Percentiles rank a stretch among this genome's conserved stretches.
Evolutionary conservation across 2,797 vertebrate species (phyloP).

Genomic region (Sternarchorhynchus goeldii): DNA sequence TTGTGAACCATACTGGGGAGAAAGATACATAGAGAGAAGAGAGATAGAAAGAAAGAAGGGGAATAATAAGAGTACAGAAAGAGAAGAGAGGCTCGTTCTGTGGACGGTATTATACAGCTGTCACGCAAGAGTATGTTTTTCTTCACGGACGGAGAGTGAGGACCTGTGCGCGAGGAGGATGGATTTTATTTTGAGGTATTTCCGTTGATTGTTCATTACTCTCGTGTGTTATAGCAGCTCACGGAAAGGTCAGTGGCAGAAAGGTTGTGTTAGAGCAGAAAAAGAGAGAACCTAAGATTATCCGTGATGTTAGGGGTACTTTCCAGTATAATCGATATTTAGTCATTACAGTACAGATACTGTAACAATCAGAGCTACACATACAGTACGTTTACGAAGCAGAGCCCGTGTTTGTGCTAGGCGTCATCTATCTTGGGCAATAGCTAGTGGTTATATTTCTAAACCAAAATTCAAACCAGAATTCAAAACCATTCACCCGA

Average conservation of each 20-base stretch:
- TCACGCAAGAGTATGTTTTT: conserved; percentile 81
- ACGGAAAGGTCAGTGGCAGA: conserved; percentile 87
- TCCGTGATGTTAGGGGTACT: not conserved
- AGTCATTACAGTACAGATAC: conserved; percentile 10
- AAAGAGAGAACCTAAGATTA: conserved; percentile 44
- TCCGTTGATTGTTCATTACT: conserved; percentile 98
- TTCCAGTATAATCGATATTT: conserved; percentile 6
- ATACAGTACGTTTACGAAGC: conserved; percentile 8
- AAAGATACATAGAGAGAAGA: not conserved
- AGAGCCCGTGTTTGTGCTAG: not conserved
- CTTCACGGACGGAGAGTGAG: conserved; percentile 71
- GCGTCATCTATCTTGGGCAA: not conserved
- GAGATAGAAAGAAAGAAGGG: conserved; percentile 21
- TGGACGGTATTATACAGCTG: conserved; percentile 73
- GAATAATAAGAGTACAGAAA: conserved; percentile 39
- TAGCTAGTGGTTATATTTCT: not conserved
- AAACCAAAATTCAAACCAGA: not conserved
- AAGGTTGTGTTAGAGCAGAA: conserved; percentile 44
- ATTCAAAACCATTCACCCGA: not conserved
- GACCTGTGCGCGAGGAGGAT: conserved; percentile 85
- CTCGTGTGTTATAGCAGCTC: conserved; percentile 89
- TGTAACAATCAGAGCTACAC: not conserved
- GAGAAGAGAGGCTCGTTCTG: conserved; percentile 56
- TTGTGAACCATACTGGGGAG: conserved; percentile 69
- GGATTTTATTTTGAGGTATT: conserved; percentile 99